These are phyloP conservation scores for Hyperopisus bebe DNA, from an alignment of 2,113 vertebrate genomes.

Conservation along the genomic window DNA sequence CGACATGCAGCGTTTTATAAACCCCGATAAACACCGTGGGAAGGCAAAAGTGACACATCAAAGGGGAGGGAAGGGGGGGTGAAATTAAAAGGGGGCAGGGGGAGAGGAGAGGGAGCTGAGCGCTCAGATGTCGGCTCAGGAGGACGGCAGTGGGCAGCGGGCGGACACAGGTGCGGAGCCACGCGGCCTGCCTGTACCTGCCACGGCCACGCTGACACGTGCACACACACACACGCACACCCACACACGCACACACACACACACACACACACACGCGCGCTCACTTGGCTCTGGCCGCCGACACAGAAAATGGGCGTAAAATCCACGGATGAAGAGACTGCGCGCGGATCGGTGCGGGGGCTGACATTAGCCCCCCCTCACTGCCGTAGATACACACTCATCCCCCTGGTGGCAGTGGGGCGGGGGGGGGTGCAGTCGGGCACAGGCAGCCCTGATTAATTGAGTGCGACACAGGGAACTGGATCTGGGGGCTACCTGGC, in stretches of 20 bases:
- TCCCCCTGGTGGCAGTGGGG: slow-evolving; percentile 30
- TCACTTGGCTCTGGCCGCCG: background rate
- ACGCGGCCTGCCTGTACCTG: background rate
- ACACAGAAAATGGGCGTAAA: background rate
- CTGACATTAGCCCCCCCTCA: slow-evolving; percentile 14
- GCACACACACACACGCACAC: background rate
- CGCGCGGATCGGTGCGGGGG: background rate
- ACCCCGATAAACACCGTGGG: background rate
- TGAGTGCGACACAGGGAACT: slow-evolving; percentile 66
- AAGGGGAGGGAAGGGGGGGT: background rate
- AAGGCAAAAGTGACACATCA: background rate
- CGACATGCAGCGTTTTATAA: background rate
- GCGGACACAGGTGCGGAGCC: slow-evolving; percentile 1
- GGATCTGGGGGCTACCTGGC: slow-evolving; percentile 73
- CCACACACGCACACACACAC: background rate
- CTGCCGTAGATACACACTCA: slow-evolving; percentile 23
- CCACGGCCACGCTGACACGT: background rate
- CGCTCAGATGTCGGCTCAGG: slow-evolving; percentile 11
- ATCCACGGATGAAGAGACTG: background rate
- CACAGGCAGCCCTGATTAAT: slow-evolving; percentile 72
- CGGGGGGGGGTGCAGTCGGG: slow-evolving; percentile 50
- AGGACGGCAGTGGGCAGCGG: background rate
- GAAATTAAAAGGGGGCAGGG: background rate
- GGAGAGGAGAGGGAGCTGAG: background rate
- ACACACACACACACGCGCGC: background rate